Base-by-base conservation (phyloP, 2,888 invertebrate genomes). In the Ganaspis brasiliensis region DNA sequence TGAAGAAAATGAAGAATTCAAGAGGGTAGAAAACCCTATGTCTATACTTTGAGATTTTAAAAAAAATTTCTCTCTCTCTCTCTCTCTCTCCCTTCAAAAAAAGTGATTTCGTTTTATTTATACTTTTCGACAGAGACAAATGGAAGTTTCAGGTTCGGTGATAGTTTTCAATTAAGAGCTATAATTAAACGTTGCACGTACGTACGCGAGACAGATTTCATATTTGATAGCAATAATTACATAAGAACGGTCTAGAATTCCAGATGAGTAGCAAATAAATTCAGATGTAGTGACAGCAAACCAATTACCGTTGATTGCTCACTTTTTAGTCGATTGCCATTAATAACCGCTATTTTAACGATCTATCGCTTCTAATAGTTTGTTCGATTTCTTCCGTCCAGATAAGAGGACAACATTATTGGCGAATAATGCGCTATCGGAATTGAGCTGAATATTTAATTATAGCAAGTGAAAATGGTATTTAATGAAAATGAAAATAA, bases 121-220 rank as follows among this genome's bases (percentile, higher is more conserved):
- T 52, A 52, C 16, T 19, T 52, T 52, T 52, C 9, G 52, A 52
- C 52, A 52, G 8, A 19, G 52, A 52, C 52, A 52, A 61, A 55
- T 55, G 55, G 61, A 1, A 16, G 31, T 59, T 59, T 35, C 24
- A 9, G 35, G 35, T 35, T 61, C 19, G 61, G 14, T 61, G 37
- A 61, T 61, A 61, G 61, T 37, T 37, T 61, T 37, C 61, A 61
- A 61, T 61, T 61, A 61, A 37, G 21, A 14, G 49, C 49, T 49
- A 49, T 49, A 49, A 49, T 49, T 49, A 49, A n/a, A 49, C 49
- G n/a, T 6, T n/a, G 49, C 49, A 16, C 16, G 49, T 49, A 49
- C 49, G n/a, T 49, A 49, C n/a, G 14, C 16, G n/a, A 49, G 49
- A 49, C 49, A 49, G 49, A 49, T 49, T 49, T 49, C 49, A 49